phyloP scores from a whole-genome alignment of 1,140 invertebrate species.

The Drusus annulatus region DNA sequence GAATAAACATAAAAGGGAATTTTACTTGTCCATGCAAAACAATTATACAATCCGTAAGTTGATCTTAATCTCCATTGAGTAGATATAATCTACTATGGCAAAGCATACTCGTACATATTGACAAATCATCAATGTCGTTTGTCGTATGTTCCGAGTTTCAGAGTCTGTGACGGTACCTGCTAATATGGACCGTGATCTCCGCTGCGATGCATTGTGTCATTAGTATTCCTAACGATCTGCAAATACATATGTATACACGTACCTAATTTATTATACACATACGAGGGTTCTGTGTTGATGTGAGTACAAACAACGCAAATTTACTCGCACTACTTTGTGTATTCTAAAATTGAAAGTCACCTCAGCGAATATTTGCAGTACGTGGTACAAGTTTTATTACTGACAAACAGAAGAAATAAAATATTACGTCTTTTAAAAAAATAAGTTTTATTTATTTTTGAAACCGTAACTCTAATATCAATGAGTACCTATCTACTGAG shows the following conservation, averaged over 20 bases:
- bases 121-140: neutral
- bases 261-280: no score
- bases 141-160: neutral
- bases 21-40: no score
- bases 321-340: neutral
- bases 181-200: neutral
- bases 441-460: no score
- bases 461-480: no score
- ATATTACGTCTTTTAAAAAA: no score
- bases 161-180: neutral
- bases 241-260: neutral
- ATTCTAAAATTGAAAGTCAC: slow-evolving; percentile 17
- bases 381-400: neutral
- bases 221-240: slow-evolving; percentile 23
- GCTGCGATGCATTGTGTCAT: slow-evolving; percentile 9
- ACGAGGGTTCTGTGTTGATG: no score
- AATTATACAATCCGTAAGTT: no score
- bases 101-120: no score
- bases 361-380: neutral
- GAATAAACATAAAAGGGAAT: no score
- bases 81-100: no score
- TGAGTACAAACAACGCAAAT: neutral
- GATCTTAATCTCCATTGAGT: no score
- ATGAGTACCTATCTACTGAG: no score
- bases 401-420: neutral